Evolutionary conservation across 2,113 vertebrate species (phyloP), one percentile per base, ranked within the genome.

Genomic region (Junco hyemalis): DNA sequence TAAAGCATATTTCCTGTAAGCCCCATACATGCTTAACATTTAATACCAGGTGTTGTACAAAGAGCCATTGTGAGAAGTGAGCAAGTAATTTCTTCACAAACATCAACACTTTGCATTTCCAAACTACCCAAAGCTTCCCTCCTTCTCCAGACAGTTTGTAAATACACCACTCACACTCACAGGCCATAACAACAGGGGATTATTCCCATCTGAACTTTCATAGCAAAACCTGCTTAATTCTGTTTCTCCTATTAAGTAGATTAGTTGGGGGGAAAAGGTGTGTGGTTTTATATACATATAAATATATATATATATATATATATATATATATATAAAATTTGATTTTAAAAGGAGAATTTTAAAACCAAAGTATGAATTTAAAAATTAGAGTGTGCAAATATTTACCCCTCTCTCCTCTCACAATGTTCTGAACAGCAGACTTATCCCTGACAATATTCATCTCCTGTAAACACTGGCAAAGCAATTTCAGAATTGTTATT

Each of bases 401-500:
- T 95, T 93, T 96, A 76, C 57, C 36, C 15, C 4, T 10, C 44
- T 73, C 14, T 57, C 57, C 63, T 92, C 69, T 92, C 54, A 45
- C 64, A 54, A 18, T 44, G 17, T 69, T 95, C 64, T 40, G 78
- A 40, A 73, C 9, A 77, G 79, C 68, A 90, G 81, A 92, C 47
- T 83, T 74, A 83, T 51, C 69, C 79, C 31, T 78, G 72, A 92
- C 71, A 91, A 51, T 53, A 94, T 81, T 93, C 36, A 92, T 90
- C 72, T 80, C 68, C 47, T 86, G 74, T 73, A 94, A 93, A 93
- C 79, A 96, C 64, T 56, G 42, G 71, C 47, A 92, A 92, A 95
- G 82, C 71, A 90, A 92, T 88, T 93, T 94, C 56, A 88, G 53
- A 92, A 92, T 66, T 94, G 60, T 94, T 93, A 92, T 95, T 88